Conservation (phyloP, 2,797 vertebrate genomes). For the Nannoperca obscura region DNA sequence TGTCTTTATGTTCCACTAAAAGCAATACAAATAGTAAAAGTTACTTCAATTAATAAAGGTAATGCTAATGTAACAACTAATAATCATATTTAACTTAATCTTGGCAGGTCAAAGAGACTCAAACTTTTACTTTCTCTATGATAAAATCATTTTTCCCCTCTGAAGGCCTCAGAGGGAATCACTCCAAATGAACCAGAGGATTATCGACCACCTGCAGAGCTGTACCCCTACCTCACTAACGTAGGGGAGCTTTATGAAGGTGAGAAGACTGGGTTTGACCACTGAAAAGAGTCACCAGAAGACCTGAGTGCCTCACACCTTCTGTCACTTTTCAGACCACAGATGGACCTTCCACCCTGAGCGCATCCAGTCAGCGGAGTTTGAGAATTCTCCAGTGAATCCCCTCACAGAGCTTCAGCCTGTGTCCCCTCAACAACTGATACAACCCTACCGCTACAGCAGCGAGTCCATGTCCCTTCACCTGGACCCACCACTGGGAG, state of each 20-base stretch:
- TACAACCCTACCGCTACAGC: conserved; percentile 91
- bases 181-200: conserved; percentile 88
- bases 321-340: conserved; percentile 83
- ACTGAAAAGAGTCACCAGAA: background rate
- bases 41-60: background rate
- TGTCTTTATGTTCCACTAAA: background rate
- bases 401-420: conserved; percentile 95
- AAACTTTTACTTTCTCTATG: conserved; percentile 15
- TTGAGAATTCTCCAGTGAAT: conserved; percentile 89
- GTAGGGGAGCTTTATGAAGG: conserved; percentile 93
- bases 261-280: conserved; percentile 65
- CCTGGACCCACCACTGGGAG: conserved; percentile 87
- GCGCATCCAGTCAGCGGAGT: conserved; percentile 87
- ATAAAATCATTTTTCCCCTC: conserved; percentile 25
- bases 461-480: conserved; percentile 88
- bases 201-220: conserved; percentile 89
- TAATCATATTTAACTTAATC: background rate
- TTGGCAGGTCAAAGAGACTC: conserved; percentile 1
- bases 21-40: background rate
- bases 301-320: background rate
- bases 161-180: conserved; percentile 90
- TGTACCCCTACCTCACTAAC: conserved; percentile 91
- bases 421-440: conserved; percentile 90
- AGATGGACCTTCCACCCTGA: conserved; percentile 91
- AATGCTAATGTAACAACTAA: background rate